Conservation (phyloP, 1,140 invertebrate species). For the Riptortus pedestris region DNA sequence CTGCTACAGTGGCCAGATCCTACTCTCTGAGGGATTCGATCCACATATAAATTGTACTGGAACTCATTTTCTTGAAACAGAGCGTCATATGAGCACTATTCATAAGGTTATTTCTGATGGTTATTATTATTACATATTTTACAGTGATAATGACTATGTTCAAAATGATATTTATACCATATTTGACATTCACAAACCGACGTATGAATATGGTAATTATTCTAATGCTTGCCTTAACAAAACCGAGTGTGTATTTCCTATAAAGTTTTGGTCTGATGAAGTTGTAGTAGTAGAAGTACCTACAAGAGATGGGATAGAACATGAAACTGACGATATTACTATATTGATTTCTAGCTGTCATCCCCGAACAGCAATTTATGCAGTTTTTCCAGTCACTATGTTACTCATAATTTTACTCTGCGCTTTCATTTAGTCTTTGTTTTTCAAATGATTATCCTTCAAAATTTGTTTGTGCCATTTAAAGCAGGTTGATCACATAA, state of each 20-base stretch:
- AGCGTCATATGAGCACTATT: conserved; percentile 46
- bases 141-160: conserved; percentile 68
- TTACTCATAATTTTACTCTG: conserved; percentile 61
- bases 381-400: conserved; percentile 63
- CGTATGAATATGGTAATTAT: conserved; percentile 63
- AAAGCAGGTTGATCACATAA: too few species aligned
- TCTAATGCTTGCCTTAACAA: conserved; percentile 59
- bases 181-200: conserved; percentile 73
- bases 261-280: conserved; percentile 58
- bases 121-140: conserved; percentile 80
- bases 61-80: conserved; percentile 53
- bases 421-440: conserved; percentile 51
- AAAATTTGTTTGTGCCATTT: too few species aligned
- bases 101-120: conserved; percentile 60
- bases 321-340: conserved; percentile 56
- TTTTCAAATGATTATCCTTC: not conserved
- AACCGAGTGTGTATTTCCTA: conserved; percentile 59
- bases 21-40: conserved; percentile 55
- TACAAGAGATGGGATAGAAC: conserved; percentile 62
- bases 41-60: conserved; percentile 52
- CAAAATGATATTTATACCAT: conserved; percentile 67
- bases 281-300: conserved; percentile 68
- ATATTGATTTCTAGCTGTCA: conserved; percentile 60
- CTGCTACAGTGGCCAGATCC: conserved; percentile 61
- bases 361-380: conserved; percentile 62